Evolutionary conservation across 1,140 invertebrate species (phyloP).

Genomic region (Nomia melanderi): DNA sequence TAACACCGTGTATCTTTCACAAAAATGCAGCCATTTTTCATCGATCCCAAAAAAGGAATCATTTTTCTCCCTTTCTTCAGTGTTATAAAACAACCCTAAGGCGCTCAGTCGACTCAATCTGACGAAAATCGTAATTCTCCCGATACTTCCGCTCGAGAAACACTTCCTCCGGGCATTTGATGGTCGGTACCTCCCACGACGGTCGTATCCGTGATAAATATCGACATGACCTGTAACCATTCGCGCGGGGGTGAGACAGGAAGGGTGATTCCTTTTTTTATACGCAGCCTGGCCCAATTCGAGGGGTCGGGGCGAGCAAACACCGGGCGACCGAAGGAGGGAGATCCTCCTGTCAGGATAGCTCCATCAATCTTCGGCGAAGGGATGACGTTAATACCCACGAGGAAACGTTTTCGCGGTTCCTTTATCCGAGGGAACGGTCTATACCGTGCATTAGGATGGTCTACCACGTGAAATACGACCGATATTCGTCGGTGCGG

Average conservation of each 20-base stretch:
- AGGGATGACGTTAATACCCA: constrained; percentile 76
- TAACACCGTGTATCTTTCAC: too few species aligned
- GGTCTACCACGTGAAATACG: constrained; percentile 59
- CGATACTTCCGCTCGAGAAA: background rate
- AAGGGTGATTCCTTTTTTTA: constrained; percentile 53
- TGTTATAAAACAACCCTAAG: too few species aligned
- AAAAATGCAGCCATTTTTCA: too few species aligned
- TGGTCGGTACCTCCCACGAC: background rate
- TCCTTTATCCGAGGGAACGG: constrained; percentile 58
- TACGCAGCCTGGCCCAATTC: constrained; percentile 23
- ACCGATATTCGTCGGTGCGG: constrained; percentile 34
- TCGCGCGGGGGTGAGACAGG: constrained; percentile 21
- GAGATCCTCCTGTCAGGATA: constrained; percentile 62
- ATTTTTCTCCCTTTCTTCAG: too few species aligned
- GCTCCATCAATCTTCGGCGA: constrained; percentile 78
- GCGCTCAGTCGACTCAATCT: too few species aligned
- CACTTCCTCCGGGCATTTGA: background rate
- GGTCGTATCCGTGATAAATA: constrained; percentile 53
- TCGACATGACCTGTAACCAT: constrained; percentile 49
- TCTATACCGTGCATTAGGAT: constrained; percentile 62
- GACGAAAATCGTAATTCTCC: background rate
- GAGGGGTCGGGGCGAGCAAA: constrained; percentile 24
- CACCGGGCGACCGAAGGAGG: constrained; percentile 32
- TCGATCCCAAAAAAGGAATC: too few species aligned
- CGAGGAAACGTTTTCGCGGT: constrained; percentile 65